phyloP scores from a whole-genome alignment of 30 jellyfish, hydroid and myxozoan species.

The Aurelia aurita complex sp. Pacific region DNA sequence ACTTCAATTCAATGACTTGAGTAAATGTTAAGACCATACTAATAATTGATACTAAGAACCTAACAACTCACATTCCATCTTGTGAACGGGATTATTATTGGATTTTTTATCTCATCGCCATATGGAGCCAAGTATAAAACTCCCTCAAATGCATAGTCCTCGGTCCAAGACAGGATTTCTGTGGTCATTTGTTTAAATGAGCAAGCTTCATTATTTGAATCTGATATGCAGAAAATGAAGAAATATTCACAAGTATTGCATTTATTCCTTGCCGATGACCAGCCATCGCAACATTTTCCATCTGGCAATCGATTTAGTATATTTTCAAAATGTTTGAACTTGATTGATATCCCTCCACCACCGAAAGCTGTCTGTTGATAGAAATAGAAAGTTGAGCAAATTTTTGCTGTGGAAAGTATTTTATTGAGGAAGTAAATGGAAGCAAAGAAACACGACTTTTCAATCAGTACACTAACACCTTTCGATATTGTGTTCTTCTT shows the following conservation, averaged over 20 bases:
- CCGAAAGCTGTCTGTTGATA: constrained; percentile 1
- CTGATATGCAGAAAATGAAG: constrained; percentile 26
- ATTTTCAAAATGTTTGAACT: constrained; percentile 25
- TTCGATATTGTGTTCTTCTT: no score
- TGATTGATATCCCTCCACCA: constrained; percentile 32
- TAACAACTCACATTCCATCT: constrained; percentile 32
- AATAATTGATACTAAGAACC: no score
- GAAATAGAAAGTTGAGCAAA: no score
- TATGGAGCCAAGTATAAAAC: background rate
- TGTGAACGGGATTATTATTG: background rate
- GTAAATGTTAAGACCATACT: no score
- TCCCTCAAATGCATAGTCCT: background rate
- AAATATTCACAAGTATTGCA: constrained; percentile 27
- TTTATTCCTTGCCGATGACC: background rate
- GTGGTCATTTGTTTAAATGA: background rate
- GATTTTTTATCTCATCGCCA: constrained; percentile 2
- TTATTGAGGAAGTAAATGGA: no score
- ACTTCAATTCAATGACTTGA: no score
- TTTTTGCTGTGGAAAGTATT: no score
- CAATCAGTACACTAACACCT: no score
- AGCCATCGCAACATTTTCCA: constrained; percentile 39
- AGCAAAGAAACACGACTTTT: no score
- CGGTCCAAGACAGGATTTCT: background rate
- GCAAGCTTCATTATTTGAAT: background rate
- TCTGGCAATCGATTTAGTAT: background rate